A percentile compares a stretch with the other conserved stretches of the same genome.
Evolutionary conservation across 53 echinoderm and acorn worm species (phyloP).

Genomic region (Holothuria leucospilota): DNA sequence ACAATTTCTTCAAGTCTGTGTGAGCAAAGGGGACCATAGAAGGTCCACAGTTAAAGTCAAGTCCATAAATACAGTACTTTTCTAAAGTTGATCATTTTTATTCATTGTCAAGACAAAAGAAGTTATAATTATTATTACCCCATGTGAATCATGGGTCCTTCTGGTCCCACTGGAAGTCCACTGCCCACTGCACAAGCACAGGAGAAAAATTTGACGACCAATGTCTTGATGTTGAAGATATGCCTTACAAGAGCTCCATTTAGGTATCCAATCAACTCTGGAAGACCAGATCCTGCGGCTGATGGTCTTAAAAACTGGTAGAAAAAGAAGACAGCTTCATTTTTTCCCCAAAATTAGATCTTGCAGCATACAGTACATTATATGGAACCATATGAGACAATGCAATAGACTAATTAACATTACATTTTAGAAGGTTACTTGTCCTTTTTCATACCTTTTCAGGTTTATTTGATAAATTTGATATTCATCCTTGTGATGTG

Average conservation of each 20-base stretch:
- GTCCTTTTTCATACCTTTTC: not conserved
- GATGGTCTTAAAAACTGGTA: constrained; percentile 90
- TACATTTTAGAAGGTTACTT: not conserved
- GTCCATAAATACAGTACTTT: too few species aligned
- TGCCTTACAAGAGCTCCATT: constrained; percentile 91
- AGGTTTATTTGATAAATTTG: too few species aligned
- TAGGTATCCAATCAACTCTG: constrained; percentile 93
- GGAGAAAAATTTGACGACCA: constrained; percentile 93
- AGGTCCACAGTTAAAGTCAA: too few species aligned
- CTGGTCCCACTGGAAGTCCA: constrained; percentile 96
- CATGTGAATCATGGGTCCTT: constrained; percentile 99
- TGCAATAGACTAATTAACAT: not conserved
- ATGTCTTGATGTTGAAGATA: constrained; percentile 95
- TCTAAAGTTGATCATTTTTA: not conserved
- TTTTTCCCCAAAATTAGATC: not conserved
- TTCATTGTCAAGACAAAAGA: not conserved
- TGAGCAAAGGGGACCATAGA: too few species aligned
- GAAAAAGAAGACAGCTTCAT: not conserved
- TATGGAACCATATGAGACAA: too few species aligned
- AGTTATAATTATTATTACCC: constrained; percentile 62
- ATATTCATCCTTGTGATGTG: too few species aligned
- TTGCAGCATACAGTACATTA: too few species aligned
- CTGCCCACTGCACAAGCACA: constrained; percentile 97
- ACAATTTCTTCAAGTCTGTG: too few species aligned
- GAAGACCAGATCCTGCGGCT: constrained; percentile 94